These are phyloP conservation scores for Mesembrinibis cayennensis DNA, from an alignment of 2,113 vertebrate species.

Conservation along the genomic window DNA sequence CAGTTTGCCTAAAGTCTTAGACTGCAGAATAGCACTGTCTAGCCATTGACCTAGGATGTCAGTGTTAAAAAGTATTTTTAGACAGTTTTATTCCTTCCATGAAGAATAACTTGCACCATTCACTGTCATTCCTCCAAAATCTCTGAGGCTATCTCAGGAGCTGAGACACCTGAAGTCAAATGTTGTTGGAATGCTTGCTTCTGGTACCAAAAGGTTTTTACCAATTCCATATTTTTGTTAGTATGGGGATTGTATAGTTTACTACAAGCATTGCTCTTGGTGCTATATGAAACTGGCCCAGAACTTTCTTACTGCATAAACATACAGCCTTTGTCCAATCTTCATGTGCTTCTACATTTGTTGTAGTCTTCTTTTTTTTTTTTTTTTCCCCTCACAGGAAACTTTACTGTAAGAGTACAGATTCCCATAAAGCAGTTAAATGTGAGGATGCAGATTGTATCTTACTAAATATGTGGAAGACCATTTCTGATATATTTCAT, in stretches of 20 bases:
- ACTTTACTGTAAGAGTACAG: neutral
- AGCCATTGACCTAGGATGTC: neutral
- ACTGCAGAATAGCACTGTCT: neutral
- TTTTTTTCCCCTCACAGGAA: no score
- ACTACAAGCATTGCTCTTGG: neutral
- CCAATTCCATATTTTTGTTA: neutral
- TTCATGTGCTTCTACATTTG: neutral
- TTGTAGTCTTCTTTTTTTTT: neutral
- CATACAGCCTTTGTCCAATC: neutral
- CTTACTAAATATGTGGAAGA: neutral
- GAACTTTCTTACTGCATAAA: neutral
- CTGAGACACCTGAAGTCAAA: neutral
- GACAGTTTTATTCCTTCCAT: neutral
- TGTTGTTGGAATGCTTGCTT: neutral
- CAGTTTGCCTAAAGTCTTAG: neutral
- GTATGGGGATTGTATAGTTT: neutral
- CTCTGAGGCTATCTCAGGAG: neutral
- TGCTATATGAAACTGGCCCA: neutral
- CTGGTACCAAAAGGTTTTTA: neutral
- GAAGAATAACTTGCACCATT: neutral
- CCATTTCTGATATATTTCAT: neutral
- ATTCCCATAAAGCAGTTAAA: neutral
- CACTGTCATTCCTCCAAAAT: neutral
- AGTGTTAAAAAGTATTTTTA: neutral
- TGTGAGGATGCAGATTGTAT: neutral